A percentile compares a stretch with the other conserved stretches of the same genome.
Conservation (phyloP, 2,888 invertebrate species). For the Zygaena filipendulae region DNA sequence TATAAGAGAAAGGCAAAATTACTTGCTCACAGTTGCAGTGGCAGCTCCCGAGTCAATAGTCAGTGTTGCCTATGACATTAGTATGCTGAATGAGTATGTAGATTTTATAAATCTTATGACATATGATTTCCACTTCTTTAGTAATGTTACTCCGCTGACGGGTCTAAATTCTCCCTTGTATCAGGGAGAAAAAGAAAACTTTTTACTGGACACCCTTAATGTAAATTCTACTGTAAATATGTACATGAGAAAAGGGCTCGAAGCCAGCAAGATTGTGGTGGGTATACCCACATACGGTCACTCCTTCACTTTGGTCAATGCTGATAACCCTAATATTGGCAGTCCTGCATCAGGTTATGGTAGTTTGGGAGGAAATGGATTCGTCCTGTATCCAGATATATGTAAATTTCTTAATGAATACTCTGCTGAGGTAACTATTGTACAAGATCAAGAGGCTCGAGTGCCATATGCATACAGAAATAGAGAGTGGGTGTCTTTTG, state of each 20-base stretch:
- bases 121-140: slow-evolving; percentile 89
- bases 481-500: slow-evolving; percentile 87
- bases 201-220: slow-evolving; percentile 77
- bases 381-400: slow-evolving; percentile 75
- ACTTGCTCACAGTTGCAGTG: slow-evolving; percentile 79
- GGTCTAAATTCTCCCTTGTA: slow-evolving; percentile 87
- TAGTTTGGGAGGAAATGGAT: slow-evolving; percentile 74
- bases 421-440: slow-evolving; percentile 47
- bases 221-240: slow-evolving; percentile 84
- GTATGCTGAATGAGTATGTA: slow-evolving; percentile 80
- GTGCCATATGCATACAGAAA: slow-evolving; percentile 81
- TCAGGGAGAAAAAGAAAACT: slow-evolving; percentile 66
- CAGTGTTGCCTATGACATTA: slow-evolving; percentile 80
- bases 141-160: slow-evolving; percentile 81
- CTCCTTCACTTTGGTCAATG: slow-evolving; percentile 76
- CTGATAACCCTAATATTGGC: slow-evolving; percentile 72
- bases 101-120: slow-evolving; percentile 93
- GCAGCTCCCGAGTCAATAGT: slow-evolving; percentile 82
- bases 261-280: slow-evolving; percentile 79
- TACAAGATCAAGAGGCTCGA: slow-evolving; percentile 73
- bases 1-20: slow-evolving; percentile 64
- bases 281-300: slow-evolving; percentile 93
- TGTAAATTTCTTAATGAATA: slow-evolving; percentile 73
- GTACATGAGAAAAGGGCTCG: slow-evolving; percentile 81
- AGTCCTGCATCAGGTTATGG: slow-evolving; percentile 80